A percentile compares a stretch with the other conserved stretches of the same genome.
These are phyloP conservation scores for Martes flavigula DNA, from an alignment of 2,797 vertebrate genomes.

Conservation along the genomic window DNA sequence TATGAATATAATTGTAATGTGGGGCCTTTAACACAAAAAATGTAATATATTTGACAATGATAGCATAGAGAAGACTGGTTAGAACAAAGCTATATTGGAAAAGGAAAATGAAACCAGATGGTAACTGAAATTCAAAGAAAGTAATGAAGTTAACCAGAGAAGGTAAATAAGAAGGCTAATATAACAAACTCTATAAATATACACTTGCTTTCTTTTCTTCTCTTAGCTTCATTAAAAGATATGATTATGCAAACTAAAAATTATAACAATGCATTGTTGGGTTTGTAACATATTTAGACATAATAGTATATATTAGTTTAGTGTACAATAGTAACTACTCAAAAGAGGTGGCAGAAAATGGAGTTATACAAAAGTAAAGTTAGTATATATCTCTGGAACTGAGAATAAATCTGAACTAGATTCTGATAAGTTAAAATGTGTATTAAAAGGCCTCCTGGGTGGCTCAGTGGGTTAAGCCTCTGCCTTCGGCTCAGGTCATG, in stretches of 20 bases:
- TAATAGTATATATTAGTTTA: not conserved
- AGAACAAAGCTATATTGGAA: not conserved
- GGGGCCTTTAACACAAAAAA: not conserved
- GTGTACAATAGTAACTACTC: not conserved
- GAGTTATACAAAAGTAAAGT: not conserved
- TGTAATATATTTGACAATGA: not conserved
- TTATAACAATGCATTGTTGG: not conserved
- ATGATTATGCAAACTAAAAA: not conserved
- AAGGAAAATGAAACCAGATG: not conserved
- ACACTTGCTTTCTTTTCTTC: not conserved
- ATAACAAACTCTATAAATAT: not conserved
- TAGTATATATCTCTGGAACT: not conserved
- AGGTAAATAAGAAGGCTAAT: not conserved
- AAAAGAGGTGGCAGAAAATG: not conserved
- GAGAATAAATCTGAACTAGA: not conserved
- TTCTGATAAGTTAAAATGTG: not conserved
- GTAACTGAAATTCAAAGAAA: slow-evolving; percentile 2
- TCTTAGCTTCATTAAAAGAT: not conserved
- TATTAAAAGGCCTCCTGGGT: too few species aligned
- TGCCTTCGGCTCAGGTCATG: too few species aligned
- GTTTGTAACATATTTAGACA: not conserved
- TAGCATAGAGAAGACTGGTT: not conserved
- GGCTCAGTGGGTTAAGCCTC: too few species aligned
- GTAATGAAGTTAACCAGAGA: not conserved
- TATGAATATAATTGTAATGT: not conserved